Evolutionary conservation across 2,797 vertebrate species (phyloP).

Genomic region (Rachycentron canadum): DNA sequence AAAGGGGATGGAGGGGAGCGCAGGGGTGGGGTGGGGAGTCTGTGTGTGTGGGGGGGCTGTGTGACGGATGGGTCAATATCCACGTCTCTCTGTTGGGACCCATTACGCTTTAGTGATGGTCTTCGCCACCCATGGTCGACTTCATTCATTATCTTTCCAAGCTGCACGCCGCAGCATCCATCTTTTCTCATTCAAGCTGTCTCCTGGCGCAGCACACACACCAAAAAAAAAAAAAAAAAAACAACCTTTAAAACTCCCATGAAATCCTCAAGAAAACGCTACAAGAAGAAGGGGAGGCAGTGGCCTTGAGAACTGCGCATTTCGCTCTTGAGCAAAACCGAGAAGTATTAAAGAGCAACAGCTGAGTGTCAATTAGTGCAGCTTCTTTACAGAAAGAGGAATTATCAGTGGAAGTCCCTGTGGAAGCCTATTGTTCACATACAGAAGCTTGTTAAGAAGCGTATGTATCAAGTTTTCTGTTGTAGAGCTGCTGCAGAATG

Average conservation of each 20-base stretch:
- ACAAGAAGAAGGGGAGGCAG: slow-evolving; percentile 15
- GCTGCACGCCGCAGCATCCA: slow-evolving; percentile 74
- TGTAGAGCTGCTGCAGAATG: slow-evolving; percentile 19
- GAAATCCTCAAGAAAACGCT: slow-evolving; percentile 58
- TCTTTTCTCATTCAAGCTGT: slow-evolving; percentile 73
- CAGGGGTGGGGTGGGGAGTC: not conserved
- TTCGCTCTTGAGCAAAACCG: slow-evolving; percentile 28
- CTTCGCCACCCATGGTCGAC: slow-evolving; percentile 80
- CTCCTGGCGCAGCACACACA: slow-evolving; percentile 54
- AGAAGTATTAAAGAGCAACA: slow-evolving; percentile 35
- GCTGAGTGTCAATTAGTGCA: slow-evolving; percentile 21
- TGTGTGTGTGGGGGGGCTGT: slow-evolving; percentile 40
- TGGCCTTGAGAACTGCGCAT: slow-evolving; percentile 20
- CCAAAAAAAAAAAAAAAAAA: slow-evolving; percentile 21
- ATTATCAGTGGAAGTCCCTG: slow-evolving; percentile 12
- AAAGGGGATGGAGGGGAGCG: not conserved
- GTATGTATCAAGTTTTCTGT: slow-evolving; percentile 17
- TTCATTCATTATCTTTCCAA: slow-evolving; percentile 85
- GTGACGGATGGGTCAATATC: slow-evolving; percentile 83
- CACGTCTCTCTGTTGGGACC: slow-evolving; percentile 76
- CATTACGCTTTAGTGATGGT: slow-evolving; percentile 83
- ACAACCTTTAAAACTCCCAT: slow-evolving; percentile 51
- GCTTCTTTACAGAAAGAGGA: slow-evolving; percentile 23
- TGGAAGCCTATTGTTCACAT: slow-evolving; percentile 35
- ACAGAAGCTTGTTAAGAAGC: slow-evolving; percentile 26